These are phyloP conservation scores for Dryoscopus gambensis DNA, from an alignment of 2,113 vertebrate genomes.

Conservation along the genomic window DNA sequence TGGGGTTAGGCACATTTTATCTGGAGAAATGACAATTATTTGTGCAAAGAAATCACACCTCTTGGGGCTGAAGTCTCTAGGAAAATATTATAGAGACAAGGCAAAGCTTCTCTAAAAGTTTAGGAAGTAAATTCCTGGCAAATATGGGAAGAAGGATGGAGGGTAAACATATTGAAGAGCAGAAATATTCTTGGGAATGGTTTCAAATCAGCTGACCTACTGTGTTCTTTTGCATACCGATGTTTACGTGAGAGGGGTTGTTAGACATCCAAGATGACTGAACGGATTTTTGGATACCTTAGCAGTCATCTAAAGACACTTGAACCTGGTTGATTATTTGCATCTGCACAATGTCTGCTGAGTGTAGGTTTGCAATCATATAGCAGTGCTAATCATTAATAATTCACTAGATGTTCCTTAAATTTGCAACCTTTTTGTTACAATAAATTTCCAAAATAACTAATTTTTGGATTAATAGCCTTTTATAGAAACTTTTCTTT, in stretches of 20 bases:
- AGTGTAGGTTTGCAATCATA: neutral
- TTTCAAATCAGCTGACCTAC: neutral
- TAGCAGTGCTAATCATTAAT: neutral
- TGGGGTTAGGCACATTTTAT: neutral
- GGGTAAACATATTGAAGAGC: neutral
- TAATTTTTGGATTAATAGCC: neutral
- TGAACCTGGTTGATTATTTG: neutral
- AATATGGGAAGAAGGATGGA: neutral
- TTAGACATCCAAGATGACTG: neutral
- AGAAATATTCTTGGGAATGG: neutral
- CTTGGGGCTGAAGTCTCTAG: neutral
- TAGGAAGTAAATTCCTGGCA: neutral
- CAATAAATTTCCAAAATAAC: neutral
- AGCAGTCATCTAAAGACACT: neutral
- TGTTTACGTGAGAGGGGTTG: neutral
- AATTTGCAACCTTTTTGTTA: neutral
- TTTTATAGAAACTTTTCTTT: neutral
- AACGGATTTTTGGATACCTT: neutral
- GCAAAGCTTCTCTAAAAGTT: neutral
- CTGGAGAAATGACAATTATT: neutral
- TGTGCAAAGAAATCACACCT: neutral
- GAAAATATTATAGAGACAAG: neutral
- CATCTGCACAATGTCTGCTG: neutral
- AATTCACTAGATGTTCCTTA: neutral
- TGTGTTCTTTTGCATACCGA: fast-evolving